Evolutionary conservation across 1,140 invertebrate species (phyloP).

Genomic region (Calliopsis andreniformis): DNA sequence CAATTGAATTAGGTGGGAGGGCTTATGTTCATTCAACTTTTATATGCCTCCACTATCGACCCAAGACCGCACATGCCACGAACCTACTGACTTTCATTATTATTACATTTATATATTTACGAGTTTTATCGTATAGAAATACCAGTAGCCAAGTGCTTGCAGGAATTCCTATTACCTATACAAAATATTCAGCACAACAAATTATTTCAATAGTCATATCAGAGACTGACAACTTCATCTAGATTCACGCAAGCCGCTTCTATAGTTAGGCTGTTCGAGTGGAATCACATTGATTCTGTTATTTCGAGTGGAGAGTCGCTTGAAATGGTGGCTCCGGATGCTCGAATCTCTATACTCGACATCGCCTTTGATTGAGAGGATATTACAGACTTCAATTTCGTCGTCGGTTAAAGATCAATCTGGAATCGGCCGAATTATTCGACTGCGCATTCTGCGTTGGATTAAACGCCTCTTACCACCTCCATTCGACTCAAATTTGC

Average conservation of each 20-base stretch:
- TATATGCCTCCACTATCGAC: no score
- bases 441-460: not conserved
- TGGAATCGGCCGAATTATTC: conserved; percentile 25
- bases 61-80: no score
- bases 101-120: no score
- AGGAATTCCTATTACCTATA: no score
- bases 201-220: not conserved
- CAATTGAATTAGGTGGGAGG: no score
- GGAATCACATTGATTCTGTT: conserved; percentile 27
- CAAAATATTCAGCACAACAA: not conserved
- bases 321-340: not conserved
- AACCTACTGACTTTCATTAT: no score
- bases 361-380: not conserved
- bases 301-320: not conserved
- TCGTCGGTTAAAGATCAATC: conserved; percentile 1
- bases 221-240: not conserved
- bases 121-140: no score
- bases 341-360: not conserved
- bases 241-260: not conserved
- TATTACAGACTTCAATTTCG: conserved; percentile 26
- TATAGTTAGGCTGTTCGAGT: not conserved
- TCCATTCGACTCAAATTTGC: conserved; percentile 17
- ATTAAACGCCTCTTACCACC: not conserved
- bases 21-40: no score
- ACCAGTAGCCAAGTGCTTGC: no score